These are phyloP conservation scores for Mus caroli DNA, from an alignment of 2,797 vertebrate species.

Conservation along the genomic window DNA sequence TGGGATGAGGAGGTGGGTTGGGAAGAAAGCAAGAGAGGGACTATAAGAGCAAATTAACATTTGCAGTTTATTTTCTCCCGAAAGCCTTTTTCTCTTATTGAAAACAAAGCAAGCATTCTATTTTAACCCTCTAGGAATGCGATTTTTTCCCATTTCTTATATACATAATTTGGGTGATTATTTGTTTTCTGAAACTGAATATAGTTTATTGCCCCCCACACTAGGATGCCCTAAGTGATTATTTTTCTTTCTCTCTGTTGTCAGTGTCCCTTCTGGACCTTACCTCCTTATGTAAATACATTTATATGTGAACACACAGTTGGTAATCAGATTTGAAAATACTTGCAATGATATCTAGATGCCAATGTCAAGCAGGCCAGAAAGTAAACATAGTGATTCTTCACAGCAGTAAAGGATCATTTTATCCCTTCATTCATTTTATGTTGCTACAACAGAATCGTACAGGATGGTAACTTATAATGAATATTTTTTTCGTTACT, in stretches of 20 bases:
- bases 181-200: conserved; percentile 55
- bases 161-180: conserved; percentile 48
- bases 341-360: conserved; percentile 10
- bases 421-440: conserved; percentile 23
- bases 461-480: background rate
- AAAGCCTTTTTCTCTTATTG: conserved; percentile 15
- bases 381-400: conserved; percentile 13
- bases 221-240: conserved; percentile 1
- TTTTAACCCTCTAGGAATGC: conserved; percentile 23
- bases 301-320: background rate
- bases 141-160: background rate
- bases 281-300: background rate
- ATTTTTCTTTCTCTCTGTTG: conserved; percentile 51
- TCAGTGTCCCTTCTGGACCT: background rate
- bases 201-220: conserved; percentile 12
- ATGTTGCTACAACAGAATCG: background rate
- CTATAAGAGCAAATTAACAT: conserved; percentile 67
- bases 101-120: conserved; percentile 61
- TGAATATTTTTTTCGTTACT: background rate
- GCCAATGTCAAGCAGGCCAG: conserved; percentile 27
- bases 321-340: conserved; percentile 58
- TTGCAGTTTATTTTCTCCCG: conserved; percentile 18
- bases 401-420: background rate
- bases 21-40: conserved; percentile 44
- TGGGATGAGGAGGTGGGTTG: conserved; percentile 28